A percentile compares a stretch with the other conserved stretches of the same genome.
These are phyloP conservation scores for Leiothrix lutea DNA, from an alignment of 2,113 vertebrate species.

Conservation along the genomic window DNA sequence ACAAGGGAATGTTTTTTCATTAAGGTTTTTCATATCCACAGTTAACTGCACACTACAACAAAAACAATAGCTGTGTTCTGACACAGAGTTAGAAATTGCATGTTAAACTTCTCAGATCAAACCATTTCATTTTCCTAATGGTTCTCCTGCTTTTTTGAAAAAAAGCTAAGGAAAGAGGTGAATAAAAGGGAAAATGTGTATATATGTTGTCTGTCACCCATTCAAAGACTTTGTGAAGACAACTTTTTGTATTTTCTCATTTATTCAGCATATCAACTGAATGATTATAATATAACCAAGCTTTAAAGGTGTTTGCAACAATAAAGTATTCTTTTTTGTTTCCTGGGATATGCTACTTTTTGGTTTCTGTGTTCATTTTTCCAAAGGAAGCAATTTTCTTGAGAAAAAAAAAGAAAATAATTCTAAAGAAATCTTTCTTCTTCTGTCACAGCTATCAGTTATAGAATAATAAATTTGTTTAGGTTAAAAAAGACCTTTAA, in stretches of 20 bases:
- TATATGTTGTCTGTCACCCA: background rate
- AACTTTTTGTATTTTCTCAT: background rate
- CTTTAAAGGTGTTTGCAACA: background rate
- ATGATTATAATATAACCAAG: background rate
- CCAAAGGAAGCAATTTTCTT: background rate
- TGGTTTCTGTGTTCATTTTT: background rate
- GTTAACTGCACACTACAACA: background rate
- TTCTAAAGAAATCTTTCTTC: background rate
- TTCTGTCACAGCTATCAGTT: background rate
- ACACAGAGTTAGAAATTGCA: background rate
- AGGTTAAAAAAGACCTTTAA: background rate
- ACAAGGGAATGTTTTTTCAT: background rate
- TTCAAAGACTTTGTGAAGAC: background rate
- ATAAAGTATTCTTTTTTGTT: background rate
- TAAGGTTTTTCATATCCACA: conserved; percentile 3
- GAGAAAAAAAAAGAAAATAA: background rate
- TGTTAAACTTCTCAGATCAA: background rate
- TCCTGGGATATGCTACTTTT: background rate
- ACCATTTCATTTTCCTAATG: background rate
- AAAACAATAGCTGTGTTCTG: background rate
- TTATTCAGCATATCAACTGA: background rate
- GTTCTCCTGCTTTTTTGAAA: background rate
- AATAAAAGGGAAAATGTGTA: background rate
- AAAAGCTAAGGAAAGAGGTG: background rate
- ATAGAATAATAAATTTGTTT: background rate